Evolutionary conservation across 2,797 vertebrate genomes (phyloP).

Genomic region (Anabas testudineus): DNA sequence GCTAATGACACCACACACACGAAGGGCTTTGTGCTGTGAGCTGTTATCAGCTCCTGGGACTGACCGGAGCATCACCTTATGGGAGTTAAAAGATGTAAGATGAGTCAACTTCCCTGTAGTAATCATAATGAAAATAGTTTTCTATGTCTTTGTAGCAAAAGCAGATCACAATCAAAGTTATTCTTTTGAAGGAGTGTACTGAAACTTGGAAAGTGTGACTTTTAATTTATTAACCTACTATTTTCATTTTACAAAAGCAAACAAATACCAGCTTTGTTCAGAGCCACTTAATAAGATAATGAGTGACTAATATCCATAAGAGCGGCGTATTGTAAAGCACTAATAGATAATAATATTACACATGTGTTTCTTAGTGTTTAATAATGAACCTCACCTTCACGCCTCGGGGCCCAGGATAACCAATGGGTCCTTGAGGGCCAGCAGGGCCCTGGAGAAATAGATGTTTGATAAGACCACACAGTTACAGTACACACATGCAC

Average conservation of each 20-base stretch:
- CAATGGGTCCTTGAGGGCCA: slow-evolving; percentile 96
- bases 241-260: background rate
- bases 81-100: background rate
- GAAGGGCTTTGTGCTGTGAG: slow-evolving; percentile 2
- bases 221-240: slow-evolving; percentile 5
- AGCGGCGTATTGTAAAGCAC: slow-evolving; percentile 13
- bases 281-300: slow-evolving; percentile 18
- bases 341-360: slow-evolving; percentile 8
- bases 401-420: slow-evolving; percentile 95
- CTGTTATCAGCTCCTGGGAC: background rate
- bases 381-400: slow-evolving; percentile 90
- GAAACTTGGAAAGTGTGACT: background rate
- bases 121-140: background rate
- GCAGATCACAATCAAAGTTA: background rate
- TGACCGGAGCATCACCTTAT: slow-evolving; percentile 6
- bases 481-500: slow-evolving; percentile 14
- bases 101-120: background rate
- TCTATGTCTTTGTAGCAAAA: slow-evolving; percentile 1
- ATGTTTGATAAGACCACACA: slow-evolving; percentile 37
- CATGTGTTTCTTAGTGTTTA: background rate
- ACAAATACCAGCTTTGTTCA: slow-evolving; percentile 22
- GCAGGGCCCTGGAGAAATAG: slow-evolving; percentile 88
- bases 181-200: background rate
- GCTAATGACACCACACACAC: slow-evolving; percentile 35
- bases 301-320: slow-evolving; percentile 22